phyloP scores from a whole-genome alignment of 2,797 vertebrate species.

The Pseudochirops cupreus region DNA sequence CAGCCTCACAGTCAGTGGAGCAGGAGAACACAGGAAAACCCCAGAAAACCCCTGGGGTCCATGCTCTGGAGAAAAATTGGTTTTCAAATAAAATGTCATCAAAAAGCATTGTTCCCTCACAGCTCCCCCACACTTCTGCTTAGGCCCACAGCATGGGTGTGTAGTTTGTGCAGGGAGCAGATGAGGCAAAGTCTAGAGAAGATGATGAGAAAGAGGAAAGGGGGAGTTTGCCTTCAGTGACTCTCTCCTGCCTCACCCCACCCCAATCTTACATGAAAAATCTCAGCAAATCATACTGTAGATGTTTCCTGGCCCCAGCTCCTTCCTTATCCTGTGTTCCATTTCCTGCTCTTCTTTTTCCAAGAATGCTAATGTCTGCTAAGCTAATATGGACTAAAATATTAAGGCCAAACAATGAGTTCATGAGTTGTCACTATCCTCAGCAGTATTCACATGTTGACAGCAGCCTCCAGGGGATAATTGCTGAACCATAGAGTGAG shows the following conservation, averaged over 20 bases:
- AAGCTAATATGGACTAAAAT: neutral
- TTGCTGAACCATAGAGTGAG: neutral
- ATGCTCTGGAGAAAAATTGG: neutral
- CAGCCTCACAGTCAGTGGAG: neutral
- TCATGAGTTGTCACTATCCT: neutral
- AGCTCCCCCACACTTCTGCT: neutral
- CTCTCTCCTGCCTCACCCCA: fast-evolving
- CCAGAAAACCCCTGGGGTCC: neutral
- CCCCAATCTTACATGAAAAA: neutral
- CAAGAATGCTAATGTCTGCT: slow-evolving; percentile 1
- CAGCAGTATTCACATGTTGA: slow-evolving; percentile 17
- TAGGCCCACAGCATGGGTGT: neutral
- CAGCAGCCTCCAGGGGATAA: neutral
- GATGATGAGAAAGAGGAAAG: neutral
- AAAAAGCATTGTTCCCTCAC: neutral
- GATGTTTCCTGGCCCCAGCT: neutral
- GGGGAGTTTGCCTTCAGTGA: neutral
- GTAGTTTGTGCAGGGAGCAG: neutral
- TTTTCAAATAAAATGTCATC: neutral
- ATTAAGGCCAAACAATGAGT: neutral
- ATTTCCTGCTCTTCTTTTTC: neutral
- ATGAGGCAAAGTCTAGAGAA: neutral
- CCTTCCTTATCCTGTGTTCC: neutral
- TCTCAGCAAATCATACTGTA: neutral
- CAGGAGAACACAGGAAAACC: neutral